These are phyloP conservation scores for Melospiza melodia DNA, from an alignment of 2,113 vertebrate genomes.

Conservation along the genomic window DNA sequence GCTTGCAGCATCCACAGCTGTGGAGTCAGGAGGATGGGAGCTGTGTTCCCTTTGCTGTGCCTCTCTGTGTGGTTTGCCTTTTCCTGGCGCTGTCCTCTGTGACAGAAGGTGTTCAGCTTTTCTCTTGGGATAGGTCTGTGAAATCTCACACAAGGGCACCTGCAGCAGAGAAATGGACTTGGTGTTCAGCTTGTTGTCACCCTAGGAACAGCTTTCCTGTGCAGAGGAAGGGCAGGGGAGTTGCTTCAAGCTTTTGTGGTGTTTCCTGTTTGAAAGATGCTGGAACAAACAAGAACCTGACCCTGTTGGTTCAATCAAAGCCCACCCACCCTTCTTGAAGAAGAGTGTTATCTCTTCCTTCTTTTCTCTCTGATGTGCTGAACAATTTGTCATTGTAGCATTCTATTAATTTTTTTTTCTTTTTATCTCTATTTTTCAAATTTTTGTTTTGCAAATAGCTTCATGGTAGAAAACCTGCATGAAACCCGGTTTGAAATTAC, in stretches of 20 bases:
- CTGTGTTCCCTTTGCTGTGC: neutral
- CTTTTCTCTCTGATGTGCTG: neutral
- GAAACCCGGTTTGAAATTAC: slow-evolving; percentile 6
- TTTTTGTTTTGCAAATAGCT: neutral
- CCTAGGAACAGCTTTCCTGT: neutral
- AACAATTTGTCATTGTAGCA: neutral
- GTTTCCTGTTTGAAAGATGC: neutral
- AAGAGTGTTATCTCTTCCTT: neutral
- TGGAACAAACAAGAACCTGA: neutral
- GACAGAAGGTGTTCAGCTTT: neutral
- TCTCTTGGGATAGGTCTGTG: neutral
- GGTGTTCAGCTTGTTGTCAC: neutral
- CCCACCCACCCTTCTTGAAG: neutral
- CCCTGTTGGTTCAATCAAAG: neutral
- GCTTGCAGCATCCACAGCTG: neutral
- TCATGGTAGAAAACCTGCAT: neutral
- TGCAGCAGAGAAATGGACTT: neutral
- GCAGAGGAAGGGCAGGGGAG: neutral
- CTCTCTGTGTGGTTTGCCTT: neutral
- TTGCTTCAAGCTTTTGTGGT: neutral
- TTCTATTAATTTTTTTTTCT: neutral
- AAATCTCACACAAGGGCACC: neutral
- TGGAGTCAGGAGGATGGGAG: neutral
- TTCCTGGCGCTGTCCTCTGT: neutral
- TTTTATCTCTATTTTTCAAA: neutral